These are phyloP conservation scores for Arbacia lixula DNA, from an alignment of 53 echinoderm and acorn worm genomes.

Conservation along the genomic window DNA sequence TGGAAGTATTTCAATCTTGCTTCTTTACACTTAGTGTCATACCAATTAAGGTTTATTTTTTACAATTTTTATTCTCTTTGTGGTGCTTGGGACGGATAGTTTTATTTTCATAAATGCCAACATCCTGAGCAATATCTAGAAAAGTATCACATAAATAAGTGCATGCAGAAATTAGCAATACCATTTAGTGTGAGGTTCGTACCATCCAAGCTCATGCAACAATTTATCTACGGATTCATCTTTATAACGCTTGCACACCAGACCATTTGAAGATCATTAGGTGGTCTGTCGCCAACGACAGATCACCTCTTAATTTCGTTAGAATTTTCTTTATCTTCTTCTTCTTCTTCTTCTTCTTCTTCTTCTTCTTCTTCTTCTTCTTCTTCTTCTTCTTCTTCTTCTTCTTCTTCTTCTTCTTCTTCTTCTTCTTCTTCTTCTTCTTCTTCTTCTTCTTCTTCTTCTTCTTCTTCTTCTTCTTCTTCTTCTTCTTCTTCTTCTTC, in stretches of 20 bases:
- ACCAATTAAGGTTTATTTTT: too few species aligned
- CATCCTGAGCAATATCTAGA: background rate
- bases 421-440: constrained; percentile 8
- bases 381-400: constrained; percentile 7
- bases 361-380: constrained; percentile 1
- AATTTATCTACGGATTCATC: background rate
- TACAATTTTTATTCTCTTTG: too few species aligned
- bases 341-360: background rate
- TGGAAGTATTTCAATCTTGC: too few species aligned
- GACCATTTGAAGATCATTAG: background rate
- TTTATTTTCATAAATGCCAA: background rate
- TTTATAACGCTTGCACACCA: background rate
- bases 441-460: constrained; percentile 15
- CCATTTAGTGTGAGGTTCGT: too few species aligned
- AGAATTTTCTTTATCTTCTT: background rate
- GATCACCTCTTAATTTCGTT: background rate
- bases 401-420: constrained; percentile 12
- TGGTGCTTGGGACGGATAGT: too few species aligned
- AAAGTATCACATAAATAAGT: background rate
- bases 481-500: constrained; percentile 24
- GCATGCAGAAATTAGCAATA: background rate
- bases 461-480: background rate
- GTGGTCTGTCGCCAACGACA: background rate
- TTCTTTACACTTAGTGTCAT: too few species aligned
- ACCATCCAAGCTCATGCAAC: too few species aligned